phyloP scores from a whole-genome alignment of 2,888 invertebrate species.

The Adineta ricciae region DNA sequence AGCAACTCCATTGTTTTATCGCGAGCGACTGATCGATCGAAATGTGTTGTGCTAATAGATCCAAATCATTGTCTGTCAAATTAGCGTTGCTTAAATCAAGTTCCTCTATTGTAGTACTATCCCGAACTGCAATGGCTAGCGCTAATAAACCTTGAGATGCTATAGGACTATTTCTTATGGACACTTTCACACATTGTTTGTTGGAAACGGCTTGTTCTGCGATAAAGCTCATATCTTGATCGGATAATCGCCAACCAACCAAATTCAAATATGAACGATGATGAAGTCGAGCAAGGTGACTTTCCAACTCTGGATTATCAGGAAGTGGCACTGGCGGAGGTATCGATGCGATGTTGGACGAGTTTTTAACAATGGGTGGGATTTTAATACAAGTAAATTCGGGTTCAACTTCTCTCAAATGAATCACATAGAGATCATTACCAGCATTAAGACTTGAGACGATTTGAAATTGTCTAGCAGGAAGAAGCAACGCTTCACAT shows the following conservation, averaged over 20 bases:
- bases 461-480: background rate
- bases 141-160: too few species aligned
- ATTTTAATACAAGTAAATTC: too few species aligned
- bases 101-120: too few species aligned
- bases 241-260: too few species aligned
- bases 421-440: background rate
- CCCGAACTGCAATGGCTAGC: too few species aligned
- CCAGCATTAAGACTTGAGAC: background rate
- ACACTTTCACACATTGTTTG: too few species aligned
- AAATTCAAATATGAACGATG: too few species aligned
- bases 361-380: background rate
- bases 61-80: background rate
- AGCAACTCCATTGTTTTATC: background rate
- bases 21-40: background rate
- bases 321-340: too few species aligned
- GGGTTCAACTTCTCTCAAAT: background rate
- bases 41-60: background rate
- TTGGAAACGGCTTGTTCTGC: too few species aligned
- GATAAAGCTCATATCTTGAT: too few species aligned
- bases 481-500: background rate
- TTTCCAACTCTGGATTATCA: background rate
- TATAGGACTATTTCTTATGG: too few species aligned
- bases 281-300: too few species aligned
- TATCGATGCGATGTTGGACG: background rate
- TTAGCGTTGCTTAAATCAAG: background rate